A percentile compares a stretch with the other conserved stretches of the same genome.
Evolutionary conservation across 1,140 invertebrate species (phyloP).

Genomic region (Drosophila asahinai): DNA sequence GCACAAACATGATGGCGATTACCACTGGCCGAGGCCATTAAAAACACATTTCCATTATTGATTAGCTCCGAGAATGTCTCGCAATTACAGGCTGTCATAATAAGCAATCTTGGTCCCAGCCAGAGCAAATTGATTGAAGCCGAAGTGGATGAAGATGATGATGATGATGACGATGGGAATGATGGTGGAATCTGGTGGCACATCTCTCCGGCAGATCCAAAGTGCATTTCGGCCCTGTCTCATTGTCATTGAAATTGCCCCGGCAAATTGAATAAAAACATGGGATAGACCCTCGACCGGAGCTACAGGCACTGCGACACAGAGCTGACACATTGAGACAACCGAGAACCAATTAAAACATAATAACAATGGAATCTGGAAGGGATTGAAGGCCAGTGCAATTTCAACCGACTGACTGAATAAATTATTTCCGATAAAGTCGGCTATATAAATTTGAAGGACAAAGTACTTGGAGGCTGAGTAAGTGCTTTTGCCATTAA

Average conservation of each 20-base stretch:
- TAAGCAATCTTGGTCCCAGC: constrained; percentile 53
- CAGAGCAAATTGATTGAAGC: constrained; percentile 57
- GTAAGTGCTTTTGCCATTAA: neutral
- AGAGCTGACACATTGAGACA: constrained; percentile 58
- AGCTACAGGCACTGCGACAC: constrained; percentile 15
- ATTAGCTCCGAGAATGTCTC: constrained; percentile 61
- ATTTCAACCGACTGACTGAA: constrained; percentile 4
- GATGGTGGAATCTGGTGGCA: constrained; percentile 1
- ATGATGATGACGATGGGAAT: neutral
- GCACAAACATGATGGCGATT: constrained; percentile 50
- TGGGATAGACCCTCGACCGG: constrained; percentile 23
- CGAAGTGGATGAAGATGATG: constrained; percentile 15
- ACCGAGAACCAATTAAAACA: constrained; percentile 70
- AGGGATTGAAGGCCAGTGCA: neutral
- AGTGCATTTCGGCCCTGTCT: constrained; percentile 33
- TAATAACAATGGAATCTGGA: constrained; percentile 57
- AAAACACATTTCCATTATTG: constrained; percentile 74
- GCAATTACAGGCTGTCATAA: constrained; percentile 72
- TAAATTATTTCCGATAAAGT: neutral
- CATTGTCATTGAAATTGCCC: constrained; percentile 66
- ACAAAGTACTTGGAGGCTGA: neutral
- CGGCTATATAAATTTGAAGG: neutral
- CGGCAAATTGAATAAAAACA: constrained; percentile 80
- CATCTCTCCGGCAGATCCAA: constrained; percentile 7
- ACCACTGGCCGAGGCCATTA: constrained; percentile 52